Evolutionary conservation across 2,113 vertebrate species (phyloP).

Genomic region (Strigops habroptila): DNA sequence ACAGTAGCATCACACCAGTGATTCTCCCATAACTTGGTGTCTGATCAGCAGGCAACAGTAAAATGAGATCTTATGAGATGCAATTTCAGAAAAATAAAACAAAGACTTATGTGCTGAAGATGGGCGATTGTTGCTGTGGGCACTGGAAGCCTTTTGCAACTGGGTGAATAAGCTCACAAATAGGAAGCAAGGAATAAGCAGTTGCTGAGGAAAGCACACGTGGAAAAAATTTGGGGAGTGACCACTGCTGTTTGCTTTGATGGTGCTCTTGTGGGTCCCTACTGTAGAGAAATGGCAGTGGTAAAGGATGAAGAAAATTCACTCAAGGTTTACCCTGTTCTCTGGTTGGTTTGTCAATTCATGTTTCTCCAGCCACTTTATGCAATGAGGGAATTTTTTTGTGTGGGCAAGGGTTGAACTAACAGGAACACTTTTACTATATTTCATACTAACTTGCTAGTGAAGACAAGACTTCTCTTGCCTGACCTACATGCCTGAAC

Average conservation of each 20-base stretch:
- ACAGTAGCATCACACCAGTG: neutral
- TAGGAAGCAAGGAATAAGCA: neutral
- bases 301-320: neutral
- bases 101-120: neutral
- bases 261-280: neutral
- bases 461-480: slow-evolving; percentile 51
- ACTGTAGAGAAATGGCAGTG: neutral
- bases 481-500: slow-evolving; percentile 39
- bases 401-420: neutral
- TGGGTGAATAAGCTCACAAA: neutral
- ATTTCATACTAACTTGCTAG: slow-evolving; percentile 37
- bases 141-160: neutral
- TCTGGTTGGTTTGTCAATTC: neutral
- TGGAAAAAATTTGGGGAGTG: neutral
- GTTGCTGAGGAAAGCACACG: neutral
- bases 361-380: neutral
- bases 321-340: neutral
- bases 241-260: neutral
- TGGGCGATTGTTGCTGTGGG: neutral
- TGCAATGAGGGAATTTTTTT: neutral
- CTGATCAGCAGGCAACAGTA: neutral
- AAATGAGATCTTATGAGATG: neutral
- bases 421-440: slow-evolving; percentile 8
- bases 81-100: neutral
- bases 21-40: neutral